Percentiles rank a stretch among this genome's conserved stretches.
Conservation (phyloP, 2,888 invertebrate genomes). For the Eustalomyia histrio region DNA sequence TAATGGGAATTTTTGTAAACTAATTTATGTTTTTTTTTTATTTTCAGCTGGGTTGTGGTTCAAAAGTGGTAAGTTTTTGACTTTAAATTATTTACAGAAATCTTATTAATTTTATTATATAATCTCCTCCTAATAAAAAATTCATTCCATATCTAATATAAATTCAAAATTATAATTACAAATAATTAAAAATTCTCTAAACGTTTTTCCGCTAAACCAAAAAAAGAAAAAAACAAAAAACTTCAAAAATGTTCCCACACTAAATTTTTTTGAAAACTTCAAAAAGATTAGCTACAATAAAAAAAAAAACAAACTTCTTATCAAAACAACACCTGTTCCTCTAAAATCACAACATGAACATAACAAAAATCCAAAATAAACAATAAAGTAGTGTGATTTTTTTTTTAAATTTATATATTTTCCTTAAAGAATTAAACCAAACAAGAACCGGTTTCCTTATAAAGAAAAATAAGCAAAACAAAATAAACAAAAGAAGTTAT, state of each 20-base stretch:
- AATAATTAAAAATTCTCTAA: slow-evolving; percentile 33
- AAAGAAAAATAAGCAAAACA: background rate
- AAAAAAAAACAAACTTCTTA: slow-evolving; percentile 6
- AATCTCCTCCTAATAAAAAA: background rate
- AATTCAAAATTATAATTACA: background rate
- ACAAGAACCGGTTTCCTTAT: slow-evolving; percentile 42
- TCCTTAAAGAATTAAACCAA: slow-evolving; percentile 32
- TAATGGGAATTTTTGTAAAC: no score
- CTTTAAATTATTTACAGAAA: background rate
- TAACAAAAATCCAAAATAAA: slow-evolving; percentile 34
- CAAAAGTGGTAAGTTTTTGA: background rate
- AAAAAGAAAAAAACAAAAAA: slow-evolving; percentile 8
- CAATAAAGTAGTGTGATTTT: slow-evolving; percentile 46
- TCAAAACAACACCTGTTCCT: slow-evolving; percentile 51
- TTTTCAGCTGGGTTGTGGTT: background rate
- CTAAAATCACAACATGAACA: slow-evolving; percentile 29
- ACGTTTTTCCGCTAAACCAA: background rate
- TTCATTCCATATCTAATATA: background rate
- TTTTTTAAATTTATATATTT: slow-evolving; percentile 18
- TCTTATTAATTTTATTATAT: background rate
- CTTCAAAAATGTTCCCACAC: slow-evolving; percentile 28
- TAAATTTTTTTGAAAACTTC: background rate
- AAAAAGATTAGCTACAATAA: background rate
- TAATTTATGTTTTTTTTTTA: background rate
- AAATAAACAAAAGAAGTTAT: background rate